phyloP scores from a whole-genome alignment of 2,797 vertebrate species.

The Hypotaenidia okinawae region DNA sequence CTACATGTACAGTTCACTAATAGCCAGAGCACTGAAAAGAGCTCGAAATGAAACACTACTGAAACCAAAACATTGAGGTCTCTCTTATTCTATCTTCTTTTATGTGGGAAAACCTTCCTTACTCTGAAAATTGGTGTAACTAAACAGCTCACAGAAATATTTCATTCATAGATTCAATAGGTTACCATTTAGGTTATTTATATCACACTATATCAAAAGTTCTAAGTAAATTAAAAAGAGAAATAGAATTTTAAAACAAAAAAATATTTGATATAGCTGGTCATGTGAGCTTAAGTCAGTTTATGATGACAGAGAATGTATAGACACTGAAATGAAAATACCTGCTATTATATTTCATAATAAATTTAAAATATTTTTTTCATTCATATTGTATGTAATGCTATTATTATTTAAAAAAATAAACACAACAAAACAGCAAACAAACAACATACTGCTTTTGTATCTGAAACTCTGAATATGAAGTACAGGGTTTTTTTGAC shows the following conservation, averaged over 20 bases:
- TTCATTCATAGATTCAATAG: not conserved
- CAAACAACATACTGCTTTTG: not conserved
- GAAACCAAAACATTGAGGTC: not conserved
- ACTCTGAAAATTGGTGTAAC: not conserved
- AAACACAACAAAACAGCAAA: no score
- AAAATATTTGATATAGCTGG: not conserved
- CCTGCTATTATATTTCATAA: not conserved
- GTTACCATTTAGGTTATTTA: not conserved
- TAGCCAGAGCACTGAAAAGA: not conserved
- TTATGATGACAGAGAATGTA: not conserved
- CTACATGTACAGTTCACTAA: not conserved
- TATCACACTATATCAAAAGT: not conserved
- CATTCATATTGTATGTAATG: not conserved
- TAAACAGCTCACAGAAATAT: not conserved
- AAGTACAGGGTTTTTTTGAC: not conserved
- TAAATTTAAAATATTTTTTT: not conserved
- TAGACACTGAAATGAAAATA: not conserved
- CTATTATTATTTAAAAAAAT: not conserved
- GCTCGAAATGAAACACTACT: not conserved
- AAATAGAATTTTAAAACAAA: fast-evolving
- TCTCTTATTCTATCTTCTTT: not conserved
- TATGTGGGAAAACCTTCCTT: not conserved
- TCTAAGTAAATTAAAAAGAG: not conserved
- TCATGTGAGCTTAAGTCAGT: not conserved
- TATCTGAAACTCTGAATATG: not conserved